These are phyloP conservation scores for Trachelus iudaicus DNA, from an alignment of 2,888 invertebrate genomes.

Conservation along the genomic window DNA sequence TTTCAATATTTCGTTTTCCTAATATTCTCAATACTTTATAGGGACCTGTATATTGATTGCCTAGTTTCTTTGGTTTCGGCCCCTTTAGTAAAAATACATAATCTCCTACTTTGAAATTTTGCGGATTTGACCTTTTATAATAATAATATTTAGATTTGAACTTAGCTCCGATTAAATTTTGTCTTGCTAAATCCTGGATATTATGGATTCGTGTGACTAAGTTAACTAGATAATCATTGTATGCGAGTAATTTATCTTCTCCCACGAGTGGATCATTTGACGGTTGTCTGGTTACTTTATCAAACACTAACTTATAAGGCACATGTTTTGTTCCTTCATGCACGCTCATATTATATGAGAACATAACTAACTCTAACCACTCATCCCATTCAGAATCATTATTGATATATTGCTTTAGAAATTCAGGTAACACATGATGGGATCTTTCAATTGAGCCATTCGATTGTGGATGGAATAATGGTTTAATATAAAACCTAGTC, in stretches of 20 bases:
- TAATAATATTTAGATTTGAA: constrained; percentile 22
- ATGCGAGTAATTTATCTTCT: constrained; percentile 4
- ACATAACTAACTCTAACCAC: constrained; percentile 27
- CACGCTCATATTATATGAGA: constrained; percentile 24
- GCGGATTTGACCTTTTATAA: constrained; percentile 21
- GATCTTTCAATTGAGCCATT: constrained; percentile 33
- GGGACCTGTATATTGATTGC: constrained; percentile 24
- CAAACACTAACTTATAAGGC: constrained; percentile 25
- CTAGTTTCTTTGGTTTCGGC: constrained; percentile 24
- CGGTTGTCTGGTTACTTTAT: constrained; percentile 19
- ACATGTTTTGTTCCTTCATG: constrained; percentile 26
- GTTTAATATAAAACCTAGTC: too few relatives aligned
- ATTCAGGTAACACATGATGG: constrained; percentile 28
- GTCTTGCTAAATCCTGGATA: constrained; percentile 14
- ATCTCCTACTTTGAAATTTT: constrained; percentile 21
- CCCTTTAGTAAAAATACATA: constrained; percentile 22
- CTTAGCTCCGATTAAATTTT: constrained; percentile 25
- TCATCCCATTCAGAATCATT: constrained; percentile 28
- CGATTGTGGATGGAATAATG: constrained; percentile 28
- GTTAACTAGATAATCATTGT: constrained; percentile 17
- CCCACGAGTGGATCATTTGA: constrained; percentile 4
- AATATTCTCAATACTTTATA: constrained; percentile 23
- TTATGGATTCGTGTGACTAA: constrained; percentile 16
- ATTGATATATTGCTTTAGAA: constrained; percentile 25
- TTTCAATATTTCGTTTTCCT: constrained; percentile 16